phyloP scores from a whole-genome alignment of 2,888 invertebrate species.

The Ichneumoninae sp. region DNA sequence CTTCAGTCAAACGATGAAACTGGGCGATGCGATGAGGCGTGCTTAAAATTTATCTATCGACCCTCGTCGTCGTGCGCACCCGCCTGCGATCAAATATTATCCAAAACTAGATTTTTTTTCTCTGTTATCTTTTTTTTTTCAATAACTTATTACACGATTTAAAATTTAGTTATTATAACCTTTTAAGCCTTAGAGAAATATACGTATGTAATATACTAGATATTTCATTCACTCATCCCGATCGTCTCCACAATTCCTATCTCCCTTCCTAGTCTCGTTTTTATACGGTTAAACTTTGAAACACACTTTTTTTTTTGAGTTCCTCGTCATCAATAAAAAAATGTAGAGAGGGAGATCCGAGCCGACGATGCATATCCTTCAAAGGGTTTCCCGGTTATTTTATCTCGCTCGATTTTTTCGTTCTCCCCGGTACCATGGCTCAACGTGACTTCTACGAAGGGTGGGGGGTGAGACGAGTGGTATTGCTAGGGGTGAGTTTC shows the following conservation, averaged over 20 bases:
- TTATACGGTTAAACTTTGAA: constrained; percentile 13
- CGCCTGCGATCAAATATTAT: constrained; percentile 76
- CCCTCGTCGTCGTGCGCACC: constrained; percentile 65
- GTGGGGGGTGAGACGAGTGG: constrained; percentile 38
- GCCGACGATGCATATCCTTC: constrained; percentile 34
- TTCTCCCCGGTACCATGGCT: constrained; percentile 42
- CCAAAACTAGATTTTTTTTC: constrained; percentile 78
- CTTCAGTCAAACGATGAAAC: constrained; percentile 57
- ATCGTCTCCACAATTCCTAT: constrained; percentile 43
- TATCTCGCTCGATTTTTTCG: constrained; percentile 46
- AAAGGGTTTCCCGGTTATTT: constrained; percentile 51
- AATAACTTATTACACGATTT: constrained; percentile 63
- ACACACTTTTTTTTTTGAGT: constrained; percentile 18
- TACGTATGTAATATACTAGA: constrained; percentile 67
- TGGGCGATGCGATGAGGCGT: constrained; percentile 68
- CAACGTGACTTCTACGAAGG: constrained; percentile 38
- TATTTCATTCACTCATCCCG: constrained; percentile 69
- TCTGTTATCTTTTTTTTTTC: constrained; percentile 64
- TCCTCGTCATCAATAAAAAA: constrained; percentile 50
- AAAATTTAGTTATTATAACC: constrained; percentile 64
- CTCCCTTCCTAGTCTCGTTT: constrained; percentile 62
- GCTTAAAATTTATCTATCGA: constrained; percentile 63
- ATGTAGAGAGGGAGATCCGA: constrained; percentile 45
- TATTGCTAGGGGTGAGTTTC: constrained; percentile 18
- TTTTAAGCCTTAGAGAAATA: constrained; percentile 72